Conservation (phyloP, 1,140 invertebrate genomes). For the Leguminivora glycinivorella region DNA sequence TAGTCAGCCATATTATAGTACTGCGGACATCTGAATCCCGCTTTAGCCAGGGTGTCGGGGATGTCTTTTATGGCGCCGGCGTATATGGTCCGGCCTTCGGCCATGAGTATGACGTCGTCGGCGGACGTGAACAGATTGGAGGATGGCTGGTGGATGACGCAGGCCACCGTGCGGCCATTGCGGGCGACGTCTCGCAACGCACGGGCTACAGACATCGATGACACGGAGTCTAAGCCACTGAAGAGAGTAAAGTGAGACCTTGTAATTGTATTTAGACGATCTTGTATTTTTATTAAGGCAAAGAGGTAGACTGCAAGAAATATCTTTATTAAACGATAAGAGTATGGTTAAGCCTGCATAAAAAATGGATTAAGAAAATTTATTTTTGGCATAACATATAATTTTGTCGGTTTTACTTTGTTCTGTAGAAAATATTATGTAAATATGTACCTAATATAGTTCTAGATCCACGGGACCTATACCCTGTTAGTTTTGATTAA, state of each 20-base stretch:
- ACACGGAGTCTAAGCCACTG: slow-evolving; percentile 88
- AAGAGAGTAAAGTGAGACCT: slow-evolving; percentile 30
- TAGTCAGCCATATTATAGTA: slow-evolving; percentile 87
- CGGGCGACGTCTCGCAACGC: slow-evolving; percentile 84
- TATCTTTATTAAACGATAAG: no score
- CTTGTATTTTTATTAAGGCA: no score
- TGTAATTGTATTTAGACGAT: no score
- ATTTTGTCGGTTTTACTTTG: no score
- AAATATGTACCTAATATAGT: no score
- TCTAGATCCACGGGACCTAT: no score
- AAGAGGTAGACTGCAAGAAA: no score
- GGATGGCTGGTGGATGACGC: slow-evolving; percentile 94
- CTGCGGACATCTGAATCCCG: slow-evolving; percentile 81
- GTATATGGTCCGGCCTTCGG: slow-evolving; percentile 81
- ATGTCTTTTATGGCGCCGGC: slow-evolving; percentile 80
- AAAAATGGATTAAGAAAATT: no score
- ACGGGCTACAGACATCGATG: slow-evolving; percentile 85
- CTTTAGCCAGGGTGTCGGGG: slow-evolving; percentile 71
- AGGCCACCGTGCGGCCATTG: slow-evolving; percentile 88
- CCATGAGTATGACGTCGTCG: slow-evolving; percentile 82
- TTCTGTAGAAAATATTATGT: no score
- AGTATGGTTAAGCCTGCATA: no score
- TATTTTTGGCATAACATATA: no score
- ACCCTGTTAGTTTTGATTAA: no score
- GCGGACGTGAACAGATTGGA: slow-evolving; percentile 88